These are phyloP conservation scores for Haemorhous mexicanus DNA, from an alignment of 2,113 vertebrate species.

Conservation along the genomic window DNA sequence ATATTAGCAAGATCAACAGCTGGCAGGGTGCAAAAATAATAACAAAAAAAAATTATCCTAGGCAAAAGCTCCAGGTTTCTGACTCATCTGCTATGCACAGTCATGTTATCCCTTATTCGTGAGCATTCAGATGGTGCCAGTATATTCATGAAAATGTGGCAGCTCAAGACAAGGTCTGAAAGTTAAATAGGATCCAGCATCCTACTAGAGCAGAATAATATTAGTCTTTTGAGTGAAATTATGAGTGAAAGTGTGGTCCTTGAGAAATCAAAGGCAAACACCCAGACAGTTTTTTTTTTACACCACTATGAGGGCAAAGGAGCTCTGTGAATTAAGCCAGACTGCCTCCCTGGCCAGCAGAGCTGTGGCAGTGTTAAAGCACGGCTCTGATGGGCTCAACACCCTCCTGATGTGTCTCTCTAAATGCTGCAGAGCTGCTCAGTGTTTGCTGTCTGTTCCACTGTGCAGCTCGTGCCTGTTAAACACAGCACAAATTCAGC, in stretches of 20 bases:
- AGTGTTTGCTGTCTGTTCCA: not conserved
- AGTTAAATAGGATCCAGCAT: constrained; percentile 51
- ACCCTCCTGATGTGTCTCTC: not conserved
- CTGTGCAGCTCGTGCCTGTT: not conserved
- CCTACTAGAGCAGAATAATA: constrained; percentile 26
- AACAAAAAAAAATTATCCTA: constrained; percentile 33
- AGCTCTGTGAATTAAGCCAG: not conserved
- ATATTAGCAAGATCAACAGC: constrained; percentile 54
- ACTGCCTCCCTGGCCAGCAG: not conserved
- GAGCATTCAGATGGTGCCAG: constrained; percentile 53
- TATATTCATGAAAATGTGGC: constrained; percentile 61
- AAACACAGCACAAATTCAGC: not conserved
- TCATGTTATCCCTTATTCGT: constrained; percentile 58
- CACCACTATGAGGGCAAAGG: not conserved
- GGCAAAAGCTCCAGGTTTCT: constrained; percentile 26
- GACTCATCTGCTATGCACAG: constrained; percentile 49
- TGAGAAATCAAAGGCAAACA: constrained; percentile 30
- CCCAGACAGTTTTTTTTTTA: not conserved
- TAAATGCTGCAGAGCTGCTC: not conserved
- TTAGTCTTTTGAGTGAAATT: constrained; percentile 33
- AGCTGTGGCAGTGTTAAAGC: not conserved
- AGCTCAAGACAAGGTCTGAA: constrained; percentile 60
- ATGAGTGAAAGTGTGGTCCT: constrained; percentile 1
- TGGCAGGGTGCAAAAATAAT: constrained; percentile 52
- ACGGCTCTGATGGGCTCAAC: not conserved